Percentiles rank a stretch among this genome's conserved stretches.
phyloP scores from a whole-genome alignment of 2,797 vertebrate genomes.

The Notamacropus eugenii region DNA sequence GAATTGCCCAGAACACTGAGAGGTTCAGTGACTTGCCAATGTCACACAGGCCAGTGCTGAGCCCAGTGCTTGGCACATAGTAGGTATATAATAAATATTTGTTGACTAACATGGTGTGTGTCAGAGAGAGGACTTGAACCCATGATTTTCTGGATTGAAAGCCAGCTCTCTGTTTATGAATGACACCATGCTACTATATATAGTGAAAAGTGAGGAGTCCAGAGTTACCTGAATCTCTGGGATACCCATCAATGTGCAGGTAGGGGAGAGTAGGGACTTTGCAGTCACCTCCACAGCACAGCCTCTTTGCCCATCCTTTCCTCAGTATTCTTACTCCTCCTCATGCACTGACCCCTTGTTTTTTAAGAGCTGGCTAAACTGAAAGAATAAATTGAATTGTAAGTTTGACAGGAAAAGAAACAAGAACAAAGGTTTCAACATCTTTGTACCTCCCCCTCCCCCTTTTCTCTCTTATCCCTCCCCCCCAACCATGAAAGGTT shows the following conservation, averaged over 20 bases:
- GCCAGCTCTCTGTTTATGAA: not conserved
- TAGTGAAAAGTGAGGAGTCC: not conserved
- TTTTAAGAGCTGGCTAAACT: not conserved
- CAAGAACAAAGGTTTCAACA: not conserved
- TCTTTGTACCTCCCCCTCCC: not conserved
- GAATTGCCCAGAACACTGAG: not conserved
- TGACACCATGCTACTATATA: not conserved
- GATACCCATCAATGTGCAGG: not conserved
- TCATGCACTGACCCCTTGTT: not conserved
- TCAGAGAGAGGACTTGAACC: not conserved
- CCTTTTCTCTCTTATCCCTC: rapidly evolving
- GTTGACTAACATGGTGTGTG: not conserved
- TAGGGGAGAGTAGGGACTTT: not conserved
- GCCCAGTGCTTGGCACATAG: not conserved
- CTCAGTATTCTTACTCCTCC: not conserved
- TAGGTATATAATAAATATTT: not conserved
- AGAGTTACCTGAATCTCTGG: not conserved
- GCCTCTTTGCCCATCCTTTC: not conserved
- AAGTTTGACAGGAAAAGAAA: not conserved
- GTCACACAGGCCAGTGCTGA: not conserved
- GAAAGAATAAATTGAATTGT: not conserved
- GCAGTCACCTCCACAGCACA: not conserved
- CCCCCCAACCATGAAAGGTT: not conserved
- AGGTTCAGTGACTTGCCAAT: not conserved
- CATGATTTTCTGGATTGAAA: not conserved